These are phyloP conservation scores for Gracilinanus agilis DNA, from an alignment of 2,113 vertebrate genomes.

Conservation along the genomic window DNA sequence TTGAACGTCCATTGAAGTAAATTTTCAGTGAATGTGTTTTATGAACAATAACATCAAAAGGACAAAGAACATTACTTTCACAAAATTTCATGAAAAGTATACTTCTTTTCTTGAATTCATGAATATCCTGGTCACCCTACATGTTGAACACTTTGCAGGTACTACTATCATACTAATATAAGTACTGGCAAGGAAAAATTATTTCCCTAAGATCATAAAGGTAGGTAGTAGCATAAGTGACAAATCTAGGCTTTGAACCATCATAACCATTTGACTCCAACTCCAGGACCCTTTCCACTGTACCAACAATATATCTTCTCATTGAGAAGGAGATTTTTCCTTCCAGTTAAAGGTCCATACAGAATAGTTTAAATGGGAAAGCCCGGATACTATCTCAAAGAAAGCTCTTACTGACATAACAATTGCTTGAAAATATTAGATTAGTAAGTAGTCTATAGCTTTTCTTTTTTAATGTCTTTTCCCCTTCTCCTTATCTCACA, in stretches of 20 bases:
- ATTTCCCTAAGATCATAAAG: not conserved
- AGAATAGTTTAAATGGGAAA: not conserved
- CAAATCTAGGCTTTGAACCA: not conserved
- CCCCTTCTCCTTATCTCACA: too few species aligned
- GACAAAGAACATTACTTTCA: not conserved
- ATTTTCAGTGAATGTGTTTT: not conserved
- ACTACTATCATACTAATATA: not conserved
- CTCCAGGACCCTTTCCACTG: not conserved
- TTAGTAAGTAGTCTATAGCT: not conserved
- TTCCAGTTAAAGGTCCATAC: not conserved
- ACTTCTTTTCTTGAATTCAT: not conserved
- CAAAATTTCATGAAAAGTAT: not conserved
- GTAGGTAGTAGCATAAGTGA: not conserved
- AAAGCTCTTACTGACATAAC: not conserved
- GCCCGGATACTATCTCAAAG: not conserved
- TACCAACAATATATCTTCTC: not conserved
- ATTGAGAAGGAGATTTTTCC: not conserved
- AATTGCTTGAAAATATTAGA: not conserved
- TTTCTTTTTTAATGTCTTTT: not conserved
- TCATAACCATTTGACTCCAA: not conserved
- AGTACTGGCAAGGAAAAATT: not conserved
- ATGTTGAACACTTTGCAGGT: not conserved
- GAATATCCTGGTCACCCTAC: not conserved
- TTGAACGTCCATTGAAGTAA: not conserved
- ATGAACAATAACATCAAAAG: not conserved